Evolutionary conservation across 2,888 invertebrate species (phyloP), one percentile per base, ranked within the genome.

Genomic region (Catocala sponsa): DNA sequence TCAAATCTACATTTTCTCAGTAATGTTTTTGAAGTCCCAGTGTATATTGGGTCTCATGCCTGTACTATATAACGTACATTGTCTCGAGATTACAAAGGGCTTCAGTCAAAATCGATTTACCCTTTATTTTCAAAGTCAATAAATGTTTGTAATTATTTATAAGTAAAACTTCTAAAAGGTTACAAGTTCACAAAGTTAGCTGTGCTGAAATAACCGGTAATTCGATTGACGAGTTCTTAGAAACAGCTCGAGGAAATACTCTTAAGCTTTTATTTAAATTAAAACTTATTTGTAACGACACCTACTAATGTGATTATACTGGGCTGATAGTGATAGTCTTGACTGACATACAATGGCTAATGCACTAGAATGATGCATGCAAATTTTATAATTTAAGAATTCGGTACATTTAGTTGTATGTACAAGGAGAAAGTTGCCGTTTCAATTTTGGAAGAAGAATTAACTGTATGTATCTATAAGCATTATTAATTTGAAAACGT

Each of bases 151-250:
- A 6, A 12, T 44, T 12, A 44, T 44, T 44, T 44, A 4, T 1
- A 12, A 44, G 44, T 44, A 25, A 13, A 12, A 38, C 35, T 38
- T 38, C 7, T 38, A 38, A 38, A 44, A 44, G n/a, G 43, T 44
- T n/a, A 5, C 50, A 1, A 33, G 12, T 38, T 38, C 0, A 0
- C 4, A 38, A 35, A 50, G 50, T 41, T 47, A 25, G 2, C 47
- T 25, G 42, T 49, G 50, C 43, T 49, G 9, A 50, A 48, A 12
- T 41, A 12, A 43, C 49, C 38, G 10, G 35, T 43, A 50, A 57
- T 57, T 57, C 25, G 33, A 43, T 57, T 57, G 47, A 48, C 33
- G 13, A 57, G 15, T 44, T 35, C 43, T 33, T 57, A 13, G 44
- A 10, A 44, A 43, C 33, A 47, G 57, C 42, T 44, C 55, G 63